These are phyloP conservation scores for Lophius piscatorius DNA, from an alignment of 2,113 vertebrate species.

Conservation along the genomic window DNA sequence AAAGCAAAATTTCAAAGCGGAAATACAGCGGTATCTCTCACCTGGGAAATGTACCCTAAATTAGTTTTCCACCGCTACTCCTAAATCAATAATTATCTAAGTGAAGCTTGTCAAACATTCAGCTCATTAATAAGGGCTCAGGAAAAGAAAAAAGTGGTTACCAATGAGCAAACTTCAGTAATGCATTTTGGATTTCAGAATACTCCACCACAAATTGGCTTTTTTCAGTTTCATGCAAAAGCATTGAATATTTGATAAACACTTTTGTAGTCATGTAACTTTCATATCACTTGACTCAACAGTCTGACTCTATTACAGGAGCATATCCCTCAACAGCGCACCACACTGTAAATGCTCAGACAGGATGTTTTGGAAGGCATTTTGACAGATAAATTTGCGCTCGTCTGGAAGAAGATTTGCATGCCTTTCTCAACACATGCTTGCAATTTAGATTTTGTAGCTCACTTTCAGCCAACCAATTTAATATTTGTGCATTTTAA, in stretches of 20 bases:
- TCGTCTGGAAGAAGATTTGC: constrained; percentile 35
- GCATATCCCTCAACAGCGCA: too few species aligned
- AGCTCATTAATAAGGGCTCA: constrained; percentile 40
- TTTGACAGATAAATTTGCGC: constrained; percentile 41
- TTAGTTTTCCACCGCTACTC: constrained; percentile 39
- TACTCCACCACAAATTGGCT: background rate
- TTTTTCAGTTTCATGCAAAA: background rate
- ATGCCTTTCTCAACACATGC: constrained; percentile 55
- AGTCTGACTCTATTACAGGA: background rate
- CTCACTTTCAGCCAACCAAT: constrained; percentile 57
- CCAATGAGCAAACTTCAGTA: background rate
- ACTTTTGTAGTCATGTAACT: background rate
- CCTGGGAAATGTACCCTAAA: constrained; percentile 49
- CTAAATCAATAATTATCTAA: constrained; percentile 62
- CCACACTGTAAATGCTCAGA: constrained; percentile 1
- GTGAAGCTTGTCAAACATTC: constrained; percentile 39
- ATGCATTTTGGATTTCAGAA: background rate
- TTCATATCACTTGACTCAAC: constrained; percentile 13
- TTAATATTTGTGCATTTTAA: constrained; percentile 67
- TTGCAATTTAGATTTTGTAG: constrained; percentile 73
- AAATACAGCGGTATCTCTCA: constrained; percentile 37
- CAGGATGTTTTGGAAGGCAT: constrained; percentile 37
- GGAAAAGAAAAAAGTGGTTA: constrained; percentile 5
- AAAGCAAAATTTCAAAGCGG: constrained; percentile 69
- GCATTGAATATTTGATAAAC: constrained; percentile 10